These are phyloP conservation scores for Pterocles gutturalis DNA, from an alignment of 2,113 vertebrate genomes.

Conservation along the genomic window DNA sequence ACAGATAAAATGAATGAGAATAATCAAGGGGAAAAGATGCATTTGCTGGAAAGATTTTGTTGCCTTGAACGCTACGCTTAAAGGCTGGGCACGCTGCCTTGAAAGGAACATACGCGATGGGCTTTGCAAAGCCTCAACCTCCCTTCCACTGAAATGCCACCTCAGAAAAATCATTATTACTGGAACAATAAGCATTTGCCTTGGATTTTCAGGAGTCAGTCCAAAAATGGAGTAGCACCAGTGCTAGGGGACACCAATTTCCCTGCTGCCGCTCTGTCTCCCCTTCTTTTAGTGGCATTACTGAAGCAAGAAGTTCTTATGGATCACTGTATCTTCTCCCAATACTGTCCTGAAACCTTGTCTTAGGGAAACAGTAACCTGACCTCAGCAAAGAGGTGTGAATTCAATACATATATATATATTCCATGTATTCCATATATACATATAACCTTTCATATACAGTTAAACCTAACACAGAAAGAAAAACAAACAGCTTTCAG, in stretches of 20 bases:
- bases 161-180: background rate
- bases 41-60: background rate
- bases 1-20: background rate
- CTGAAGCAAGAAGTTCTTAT: background rate
- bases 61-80: background rate
- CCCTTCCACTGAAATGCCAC: background rate
- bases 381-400: background rate
- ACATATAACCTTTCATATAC: background rate
- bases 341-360: background rate
- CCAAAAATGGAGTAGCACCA: background rate
- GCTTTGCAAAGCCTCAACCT: background rate
- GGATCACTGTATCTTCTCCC: background rate
- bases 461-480: background rate
- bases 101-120: accelerated
- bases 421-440: background rate
- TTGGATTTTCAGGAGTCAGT: background rate
- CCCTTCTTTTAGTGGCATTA: background rate
- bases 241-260: background rate
- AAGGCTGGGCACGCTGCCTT: background rate
- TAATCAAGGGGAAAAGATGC: accelerated
- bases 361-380: background rate
- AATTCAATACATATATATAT: background rate
- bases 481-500: background rate
- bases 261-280: background rate
- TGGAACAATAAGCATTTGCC: background rate